Evolutionary conservation across 2,113 vertebrate genomes (phyloP).

Genomic region (Leptobrachium ailaonicum): DNA sequence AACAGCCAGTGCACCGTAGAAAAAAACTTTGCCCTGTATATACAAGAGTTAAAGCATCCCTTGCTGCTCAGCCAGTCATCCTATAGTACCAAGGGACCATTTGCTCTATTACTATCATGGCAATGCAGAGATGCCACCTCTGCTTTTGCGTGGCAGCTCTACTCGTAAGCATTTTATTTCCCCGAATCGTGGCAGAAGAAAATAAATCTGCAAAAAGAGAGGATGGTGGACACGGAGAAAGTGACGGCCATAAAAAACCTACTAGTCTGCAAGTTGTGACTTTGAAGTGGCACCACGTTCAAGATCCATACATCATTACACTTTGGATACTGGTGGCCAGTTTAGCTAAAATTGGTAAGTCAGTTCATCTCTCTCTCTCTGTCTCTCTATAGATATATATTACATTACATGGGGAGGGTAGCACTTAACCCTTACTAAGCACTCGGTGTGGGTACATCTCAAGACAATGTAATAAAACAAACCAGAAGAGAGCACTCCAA

Average conservation of each 20-base stretch:
- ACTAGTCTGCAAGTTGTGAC: constrained; percentile 67
- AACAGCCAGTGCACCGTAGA: not conserved
- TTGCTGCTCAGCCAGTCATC: too few relatives aligned
- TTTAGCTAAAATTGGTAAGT: constrained; percentile 87
- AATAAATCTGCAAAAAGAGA: not conserved
- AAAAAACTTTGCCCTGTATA: not conserved
- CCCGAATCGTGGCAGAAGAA: not conserved
- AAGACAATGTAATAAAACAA: too few relatives aligned
- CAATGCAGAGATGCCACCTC: not conserved
- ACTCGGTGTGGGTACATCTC: too few relatives aligned
- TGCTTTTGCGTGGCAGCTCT: not conserved
- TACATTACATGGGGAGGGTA: not conserved
- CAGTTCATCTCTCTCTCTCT: too few relatives aligned
- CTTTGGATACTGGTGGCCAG: constrained; percentile 86
- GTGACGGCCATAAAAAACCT: not conserved
- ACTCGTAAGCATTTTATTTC: not conserved
- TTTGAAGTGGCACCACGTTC: constrained; percentile 84
- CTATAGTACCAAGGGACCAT: too few relatives aligned
- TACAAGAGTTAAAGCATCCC: not conserved
- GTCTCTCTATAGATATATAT: too few relatives aligned
- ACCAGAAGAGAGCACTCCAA: too few relatives aligned
- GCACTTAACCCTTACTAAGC: too few relatives aligned
- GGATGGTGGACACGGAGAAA: not conserved
- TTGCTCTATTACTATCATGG: not conserved
- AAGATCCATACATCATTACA: constrained; percentile 74